A percentile compares a stretch with the other conserved stretches of the same genome.
Evolutionary conservation across 2,797 vertebrate genomes (phyloP).

Genomic region (Characodon lateralis): DNA sequence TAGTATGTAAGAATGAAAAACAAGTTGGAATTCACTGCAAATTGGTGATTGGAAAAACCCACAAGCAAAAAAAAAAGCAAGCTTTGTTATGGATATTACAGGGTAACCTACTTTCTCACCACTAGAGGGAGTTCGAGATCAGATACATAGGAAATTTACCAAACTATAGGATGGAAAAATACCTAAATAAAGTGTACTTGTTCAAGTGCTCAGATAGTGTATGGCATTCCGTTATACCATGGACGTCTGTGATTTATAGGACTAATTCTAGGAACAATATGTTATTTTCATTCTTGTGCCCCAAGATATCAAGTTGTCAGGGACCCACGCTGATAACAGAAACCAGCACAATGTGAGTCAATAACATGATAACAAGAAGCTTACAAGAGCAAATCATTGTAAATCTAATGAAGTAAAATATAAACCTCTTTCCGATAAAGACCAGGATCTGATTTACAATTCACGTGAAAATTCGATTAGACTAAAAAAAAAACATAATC

Average conservation of each 20-base stretch:
- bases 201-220: neutral
- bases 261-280: slow-evolving; percentile 4
- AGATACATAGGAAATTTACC: slow-evolving; percentile 53
- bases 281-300: neutral
- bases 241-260: neutral
- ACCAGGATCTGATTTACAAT: neutral
- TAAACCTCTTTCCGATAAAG: neutral
- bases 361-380: neutral
- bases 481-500: neutral
- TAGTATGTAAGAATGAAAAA: slow-evolving; percentile 18
- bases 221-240: slow-evolving; percentile 18
- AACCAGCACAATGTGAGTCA: neutral
- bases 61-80: slow-evolving; percentile 25
- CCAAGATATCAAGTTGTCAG: neutral
- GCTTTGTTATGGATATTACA: neutral
- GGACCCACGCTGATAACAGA: neutral
- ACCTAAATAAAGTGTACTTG: slow-evolving; percentile 17
- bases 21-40: slow-evolving; percentile 21
- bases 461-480: neutral
- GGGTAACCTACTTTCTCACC: slow-evolving; percentile 35
- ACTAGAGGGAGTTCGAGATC: slow-evolving; percentile 69
- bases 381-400: neutral
- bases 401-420: neutral
- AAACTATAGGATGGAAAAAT: slow-evolving; percentile 51
- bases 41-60: slow-evolving; percentile 51